Conservation (phyloP, 92 coral and sea anemone species). For the Parazoanthus darwini region DNA sequence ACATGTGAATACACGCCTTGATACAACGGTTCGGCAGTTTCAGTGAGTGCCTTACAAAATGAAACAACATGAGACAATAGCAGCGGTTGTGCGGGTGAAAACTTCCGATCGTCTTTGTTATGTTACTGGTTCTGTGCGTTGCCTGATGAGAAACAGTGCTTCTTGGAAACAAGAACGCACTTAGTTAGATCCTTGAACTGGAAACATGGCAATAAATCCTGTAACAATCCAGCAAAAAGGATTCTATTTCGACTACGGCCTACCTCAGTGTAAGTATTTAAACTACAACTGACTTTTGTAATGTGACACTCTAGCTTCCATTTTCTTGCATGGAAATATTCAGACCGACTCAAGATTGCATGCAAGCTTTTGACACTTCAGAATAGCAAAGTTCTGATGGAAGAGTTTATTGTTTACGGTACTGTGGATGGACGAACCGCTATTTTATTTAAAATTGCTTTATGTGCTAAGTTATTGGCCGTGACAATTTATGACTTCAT, state of each 20-base stretch:
- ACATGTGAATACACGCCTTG: not conserved
- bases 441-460: no score
- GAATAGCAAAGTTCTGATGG: not conserved
- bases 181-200: not conserved
- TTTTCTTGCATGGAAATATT: no score
- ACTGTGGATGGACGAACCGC: not conserved
- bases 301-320: not conserved
- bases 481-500: no score
- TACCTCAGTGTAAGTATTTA: not conserved
- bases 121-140: not conserved
- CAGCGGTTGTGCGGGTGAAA: not conserved
- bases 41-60: not conserved
- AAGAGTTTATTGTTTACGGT: not conserved
- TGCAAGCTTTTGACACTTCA: not conserved
- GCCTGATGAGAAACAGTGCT: not conserved
- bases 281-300: not conserved
- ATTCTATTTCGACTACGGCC: slow-evolving; percentile 6
- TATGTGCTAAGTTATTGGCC: not conserved
- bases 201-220: not conserved
- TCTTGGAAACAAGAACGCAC: not conserved
- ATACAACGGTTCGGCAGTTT: not conserved
- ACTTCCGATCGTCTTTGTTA: not conserved
- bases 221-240: not conserved
- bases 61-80: not conserved
- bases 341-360: not conserved